These are phyloP conservation scores for Andrena minutula DNA, from an alignment of 2,888 invertebrate species.

Conservation along the genomic window DNA sequence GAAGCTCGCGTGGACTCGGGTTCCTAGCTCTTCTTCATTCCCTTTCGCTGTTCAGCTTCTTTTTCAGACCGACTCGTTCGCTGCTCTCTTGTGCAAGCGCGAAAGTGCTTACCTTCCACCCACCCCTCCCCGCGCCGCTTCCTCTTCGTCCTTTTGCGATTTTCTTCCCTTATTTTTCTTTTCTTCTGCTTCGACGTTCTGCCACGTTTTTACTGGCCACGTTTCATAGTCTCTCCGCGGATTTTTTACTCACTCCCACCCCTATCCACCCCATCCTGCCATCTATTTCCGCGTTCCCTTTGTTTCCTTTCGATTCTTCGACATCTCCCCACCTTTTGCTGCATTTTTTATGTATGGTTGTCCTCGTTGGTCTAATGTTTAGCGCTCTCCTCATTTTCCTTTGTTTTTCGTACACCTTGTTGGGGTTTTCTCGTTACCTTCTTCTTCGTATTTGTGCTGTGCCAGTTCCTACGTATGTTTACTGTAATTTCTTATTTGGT, in stretches of 20 bases:
- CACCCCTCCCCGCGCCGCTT: background rate
- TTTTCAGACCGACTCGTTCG: slow-evolving; percentile 20
- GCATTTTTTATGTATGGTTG: slow-evolving; percentile 24
- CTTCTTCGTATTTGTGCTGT: too few relatives aligned
- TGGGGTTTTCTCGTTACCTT: too few relatives aligned
- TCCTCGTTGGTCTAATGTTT: slow-evolving; percentile 26
- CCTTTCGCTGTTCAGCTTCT: slow-evolving; percentile 22
- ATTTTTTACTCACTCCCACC: slow-evolving; percentile 35
- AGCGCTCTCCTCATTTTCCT: slow-evolving; percentile 4
- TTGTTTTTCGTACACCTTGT: background rate
- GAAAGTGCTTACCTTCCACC: slow-evolving; percentile 42
- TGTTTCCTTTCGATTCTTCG: slow-evolving; percentile 31
- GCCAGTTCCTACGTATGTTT: too few relatives aligned
- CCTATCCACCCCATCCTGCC: too few relatives aligned
- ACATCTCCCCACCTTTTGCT: background rate
- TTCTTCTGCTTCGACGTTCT: slow-evolving; percentile 13
- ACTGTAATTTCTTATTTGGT: too few relatives aligned
- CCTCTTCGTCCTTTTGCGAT: slow-evolving; percentile 29
- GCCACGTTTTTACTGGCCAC: slow-evolving; percentile 33
- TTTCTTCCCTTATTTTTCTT: slow-evolving; percentile 46
- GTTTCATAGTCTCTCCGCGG: slow-evolving; percentile 32
- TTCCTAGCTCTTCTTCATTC: slow-evolving; percentile 19
- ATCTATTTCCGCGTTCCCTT: slow-evolving; percentile 1
- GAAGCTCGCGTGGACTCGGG: slow-evolving; percentile 13
- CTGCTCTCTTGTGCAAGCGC: slow-evolving; percentile 40